These are phyloP conservation scores for Neomonachus schauinslandi DNA, from an alignment of 2,113 vertebrate genomes.

Conservation along the genomic window DNA sequence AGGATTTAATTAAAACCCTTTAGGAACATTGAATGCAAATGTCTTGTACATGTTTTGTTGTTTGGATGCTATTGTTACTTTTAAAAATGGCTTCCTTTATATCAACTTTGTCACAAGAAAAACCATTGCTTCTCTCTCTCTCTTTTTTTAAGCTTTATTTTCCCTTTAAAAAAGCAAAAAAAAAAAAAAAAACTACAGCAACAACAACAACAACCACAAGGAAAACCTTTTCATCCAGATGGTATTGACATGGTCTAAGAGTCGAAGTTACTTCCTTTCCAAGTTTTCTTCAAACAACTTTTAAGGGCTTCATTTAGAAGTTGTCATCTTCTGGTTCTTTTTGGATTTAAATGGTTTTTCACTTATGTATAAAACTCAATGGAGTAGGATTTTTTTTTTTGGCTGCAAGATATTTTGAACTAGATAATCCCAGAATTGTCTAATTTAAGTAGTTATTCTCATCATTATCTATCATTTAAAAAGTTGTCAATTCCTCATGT, in stretches of 20 bases:
- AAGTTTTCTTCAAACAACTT: not conserved
- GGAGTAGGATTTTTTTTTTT: not conserved
- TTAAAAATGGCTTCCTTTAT: not conserved
- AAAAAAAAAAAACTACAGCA: no score
- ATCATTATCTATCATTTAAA: not conserved
- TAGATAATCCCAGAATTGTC: not conserved
- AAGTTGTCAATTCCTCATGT: not conserved
- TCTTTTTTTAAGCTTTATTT: not conserved
- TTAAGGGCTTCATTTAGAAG: not conserved
- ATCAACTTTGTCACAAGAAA: not conserved
- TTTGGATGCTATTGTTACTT: not conserved
- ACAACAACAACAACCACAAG: not conserved
- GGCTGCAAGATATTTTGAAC: not conserved
- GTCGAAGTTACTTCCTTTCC: not conserved
- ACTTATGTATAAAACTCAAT: not conserved
- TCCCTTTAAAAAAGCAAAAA: not conserved
- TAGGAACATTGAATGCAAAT: not conserved
- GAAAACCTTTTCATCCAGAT: not conserved
- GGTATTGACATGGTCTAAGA: not conserved
- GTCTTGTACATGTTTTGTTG: not conserved
- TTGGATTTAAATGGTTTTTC: not conserved
- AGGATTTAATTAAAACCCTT: not conserved
- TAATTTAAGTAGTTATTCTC: not conserved
- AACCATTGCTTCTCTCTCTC: not conserved
- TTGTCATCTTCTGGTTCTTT: not conserved